Evolutionary conservation across 2,888 invertebrate genomes (phyloP).

Genomic region (Chymomyza procnemis): DNA sequence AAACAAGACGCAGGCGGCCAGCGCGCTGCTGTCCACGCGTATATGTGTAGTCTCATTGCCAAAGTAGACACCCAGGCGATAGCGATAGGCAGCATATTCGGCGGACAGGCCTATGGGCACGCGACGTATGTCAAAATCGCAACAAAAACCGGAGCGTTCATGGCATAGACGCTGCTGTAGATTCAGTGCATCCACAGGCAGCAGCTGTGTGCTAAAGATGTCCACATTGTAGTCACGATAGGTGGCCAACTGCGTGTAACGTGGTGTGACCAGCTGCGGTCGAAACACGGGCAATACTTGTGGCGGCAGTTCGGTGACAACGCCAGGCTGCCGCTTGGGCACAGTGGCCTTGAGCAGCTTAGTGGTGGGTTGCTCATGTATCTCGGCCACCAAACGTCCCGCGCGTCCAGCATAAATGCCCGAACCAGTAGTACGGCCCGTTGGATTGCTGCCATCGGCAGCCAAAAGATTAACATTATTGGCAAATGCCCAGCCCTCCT

Average conservation of each 20-base stretch:
- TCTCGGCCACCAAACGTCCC: conserved; percentile 68
- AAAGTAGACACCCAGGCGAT: conserved; percentile 64
- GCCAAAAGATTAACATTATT: conserved; percentile 82
- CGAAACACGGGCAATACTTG: conserved; percentile 39
- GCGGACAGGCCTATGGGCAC: conserved; percentile 12
- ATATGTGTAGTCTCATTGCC: conserved; percentile 64
- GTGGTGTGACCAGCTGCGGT: conserved; percentile 42
- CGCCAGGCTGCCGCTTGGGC: conserved; percentile 49
- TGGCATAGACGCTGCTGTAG: conserved; percentile 25
- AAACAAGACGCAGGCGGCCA: conserved; percentile 79
- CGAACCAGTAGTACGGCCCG: conserved; percentile 80
- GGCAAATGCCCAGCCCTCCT: conserved; percentile 82
- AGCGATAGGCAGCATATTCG: conserved; percentile 64
- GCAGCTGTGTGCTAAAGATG: conserved; percentile 52
- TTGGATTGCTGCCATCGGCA: conserved; percentile 81
- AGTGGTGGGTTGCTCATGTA: conserved; percentile 49
- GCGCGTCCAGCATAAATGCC: conserved; percentile 81
- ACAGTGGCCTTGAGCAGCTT: conserved; percentile 63
- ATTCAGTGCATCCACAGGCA: conserved; percentile 40
- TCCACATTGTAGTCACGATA: conserved; percentile 71
- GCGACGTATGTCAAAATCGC: conserved; percentile 63
- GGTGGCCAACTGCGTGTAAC: conserved; percentile 54
- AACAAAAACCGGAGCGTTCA: conserved; percentile 69
- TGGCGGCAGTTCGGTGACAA: conserved; percentile 7
- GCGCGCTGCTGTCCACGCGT: conserved; percentile 77